phyloP scores from a whole-genome alignment of 2,113 vertebrate genomes.

The Rafetus swinhoei region DNA sequence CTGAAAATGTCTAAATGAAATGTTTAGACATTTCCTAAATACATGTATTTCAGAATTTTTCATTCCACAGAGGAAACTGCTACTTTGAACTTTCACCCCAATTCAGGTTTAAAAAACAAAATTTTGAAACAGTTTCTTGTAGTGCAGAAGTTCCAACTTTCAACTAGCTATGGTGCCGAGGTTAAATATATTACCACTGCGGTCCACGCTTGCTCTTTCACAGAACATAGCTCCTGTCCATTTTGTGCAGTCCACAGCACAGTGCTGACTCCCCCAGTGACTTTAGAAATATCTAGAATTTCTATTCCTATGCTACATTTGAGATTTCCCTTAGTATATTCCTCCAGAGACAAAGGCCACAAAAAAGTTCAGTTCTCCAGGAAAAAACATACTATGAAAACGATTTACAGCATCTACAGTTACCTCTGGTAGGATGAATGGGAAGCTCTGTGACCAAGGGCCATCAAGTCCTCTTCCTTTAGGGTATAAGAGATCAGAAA shows the following conservation, averaged over 20 bases:
- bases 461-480: not conserved
- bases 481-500: not conserved
- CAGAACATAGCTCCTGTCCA: not conserved
- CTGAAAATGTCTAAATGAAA: not conserved
- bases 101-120: not conserved
- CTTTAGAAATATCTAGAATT: no score
- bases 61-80: not conserved
- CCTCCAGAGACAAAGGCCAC: not conserved
- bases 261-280: no score
- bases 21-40: not conserved
- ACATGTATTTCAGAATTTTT: not conserved
- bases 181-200: not conserved
- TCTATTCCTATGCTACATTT: not conserved
- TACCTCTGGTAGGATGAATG: not conserved
- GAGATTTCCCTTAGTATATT: no score
- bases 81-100: not conserved
- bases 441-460: not conserved
- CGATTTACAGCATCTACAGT: not conserved
- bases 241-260: not conserved
- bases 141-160: not conserved
- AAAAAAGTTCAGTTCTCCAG: not conserved
- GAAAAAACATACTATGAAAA: not conserved
- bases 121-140: not conserved
- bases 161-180: not conserved
- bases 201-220: not conserved